phyloP scores from a whole-genome alignment of 2,888 invertebrate genomes.

The Pogonocherus hispidulus region DNA sequence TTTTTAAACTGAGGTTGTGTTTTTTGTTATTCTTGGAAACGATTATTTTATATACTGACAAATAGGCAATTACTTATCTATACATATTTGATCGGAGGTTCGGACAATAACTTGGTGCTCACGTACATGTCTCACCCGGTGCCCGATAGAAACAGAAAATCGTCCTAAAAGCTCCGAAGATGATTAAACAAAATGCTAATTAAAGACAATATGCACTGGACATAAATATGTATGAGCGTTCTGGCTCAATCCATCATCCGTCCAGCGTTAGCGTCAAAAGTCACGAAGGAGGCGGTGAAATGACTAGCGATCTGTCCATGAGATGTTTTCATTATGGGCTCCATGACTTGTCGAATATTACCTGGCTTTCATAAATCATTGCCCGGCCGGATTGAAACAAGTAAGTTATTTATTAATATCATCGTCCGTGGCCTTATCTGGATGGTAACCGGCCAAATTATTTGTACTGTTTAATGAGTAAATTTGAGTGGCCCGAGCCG shows the following conservation, averaged over 20 bases:
- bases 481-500: conserved; percentile 12
- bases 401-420: conserved; percentile 56
- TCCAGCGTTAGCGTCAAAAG: conserved; percentile 68
- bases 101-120: no score
- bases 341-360: conserved; percentile 68
- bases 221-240: conserved; percentile 64
- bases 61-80: no score
- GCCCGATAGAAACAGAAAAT: background rate
- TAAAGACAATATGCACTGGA: conserved; percentile 63
- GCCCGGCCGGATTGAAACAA: conserved; percentile 51
- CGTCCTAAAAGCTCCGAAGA: conserved; percentile 50
- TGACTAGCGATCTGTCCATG: conserved; percentile 69
- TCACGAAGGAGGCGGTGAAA: conserved; percentile 69
- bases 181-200: conserved; percentile 68
- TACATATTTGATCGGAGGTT: no score
- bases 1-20: no score
- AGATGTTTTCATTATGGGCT: conserved; percentile 70
- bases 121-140: background rate
- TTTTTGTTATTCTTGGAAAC: no score
- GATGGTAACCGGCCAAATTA: conserved; percentile 8
- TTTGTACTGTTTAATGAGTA: conserved; percentile 13
- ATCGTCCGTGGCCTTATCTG: conserved; percentile 35
- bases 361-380: conserved; percentile 64
- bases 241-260: conserved; percentile 66
- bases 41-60: no score